A percentile compares a stretch with the other conserved stretches of the same genome.
Evolutionary conservation across 2,113 vertebrate genomes (phyloP).

Genomic region (Garra rufa): DNA sequence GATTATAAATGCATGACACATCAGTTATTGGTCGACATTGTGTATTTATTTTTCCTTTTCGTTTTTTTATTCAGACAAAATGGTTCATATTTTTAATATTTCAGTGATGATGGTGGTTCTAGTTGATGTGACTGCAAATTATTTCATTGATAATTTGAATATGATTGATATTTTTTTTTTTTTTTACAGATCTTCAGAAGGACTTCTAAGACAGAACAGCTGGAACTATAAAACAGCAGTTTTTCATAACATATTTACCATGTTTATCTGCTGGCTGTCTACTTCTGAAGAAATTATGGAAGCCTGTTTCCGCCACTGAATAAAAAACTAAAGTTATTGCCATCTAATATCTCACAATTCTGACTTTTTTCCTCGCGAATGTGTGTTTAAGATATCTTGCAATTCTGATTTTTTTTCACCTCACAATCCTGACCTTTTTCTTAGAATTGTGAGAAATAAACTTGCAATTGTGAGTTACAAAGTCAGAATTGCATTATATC

Average conservation of each 20-base stretch:
- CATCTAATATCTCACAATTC: too few relatives aligned
- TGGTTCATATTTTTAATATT: neutral
- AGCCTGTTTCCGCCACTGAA: too few relatives aligned
- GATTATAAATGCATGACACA: neutral
- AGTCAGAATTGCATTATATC: too few relatives aligned
- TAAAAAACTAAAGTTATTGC: too few relatives aligned
- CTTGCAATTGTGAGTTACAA: too few relatives aligned
- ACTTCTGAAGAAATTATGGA: neutral
- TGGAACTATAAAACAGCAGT: neutral
- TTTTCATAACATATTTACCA: neutral
- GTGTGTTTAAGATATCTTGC: too few relatives aligned
- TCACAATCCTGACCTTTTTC: too few relatives aligned
- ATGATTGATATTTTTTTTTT: neutral
- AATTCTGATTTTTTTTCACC: too few relatives aligned
- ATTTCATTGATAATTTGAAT: neutral
- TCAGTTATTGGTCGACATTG: neutral
- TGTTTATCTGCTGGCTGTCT: neutral
- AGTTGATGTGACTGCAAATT: neutral
- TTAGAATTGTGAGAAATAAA: too few relatives aligned
- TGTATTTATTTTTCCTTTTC: too few relatives aligned
- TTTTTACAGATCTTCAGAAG: slow-evolving; percentile 82
- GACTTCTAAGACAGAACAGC: slow-evolving; percentile 79
- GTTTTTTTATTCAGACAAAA: neutral
- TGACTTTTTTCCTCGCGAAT: too few relatives aligned
- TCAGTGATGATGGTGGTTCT: neutral